These are phyloP conservation scores for Labeo calbasu DNA, from an alignment of 2,797 vertebrate genomes.

Conservation along the genomic window DNA sequence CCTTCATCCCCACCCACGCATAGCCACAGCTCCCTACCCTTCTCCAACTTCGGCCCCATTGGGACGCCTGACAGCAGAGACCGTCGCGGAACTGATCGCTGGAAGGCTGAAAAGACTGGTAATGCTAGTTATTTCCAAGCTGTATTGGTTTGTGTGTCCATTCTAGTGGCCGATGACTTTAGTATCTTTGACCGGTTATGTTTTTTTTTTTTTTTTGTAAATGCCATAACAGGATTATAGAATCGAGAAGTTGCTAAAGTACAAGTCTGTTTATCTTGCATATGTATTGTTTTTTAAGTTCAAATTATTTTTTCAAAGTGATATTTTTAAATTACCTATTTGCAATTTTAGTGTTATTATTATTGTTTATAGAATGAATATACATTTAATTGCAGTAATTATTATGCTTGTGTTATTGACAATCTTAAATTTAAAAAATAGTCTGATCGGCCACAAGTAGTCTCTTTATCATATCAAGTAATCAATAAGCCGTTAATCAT, in stretches of 20 bases:
- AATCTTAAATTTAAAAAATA: not conserved
- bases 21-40: constrained; percentile 89
- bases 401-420: not conserved
- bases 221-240: no score
- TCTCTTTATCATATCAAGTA: not conserved
- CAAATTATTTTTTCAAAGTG: constrained; percentile 16
- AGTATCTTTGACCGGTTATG: not conserved
- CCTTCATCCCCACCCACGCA: constrained; percentile 97
- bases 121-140: constrained; percentile 72
- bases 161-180: not conserved
- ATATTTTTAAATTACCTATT: not conserved
- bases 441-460: not conserved
- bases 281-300: no score
- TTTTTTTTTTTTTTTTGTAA: not conserved
- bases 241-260: no score
- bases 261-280: no score
- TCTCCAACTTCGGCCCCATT: constrained; percentile 96
- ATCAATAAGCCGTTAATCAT: not conserved
- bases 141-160: not conserved
- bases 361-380: not conserved
- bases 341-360: not conserved
- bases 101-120: constrained; percentile 96
- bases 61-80: constrained; percentile 94
- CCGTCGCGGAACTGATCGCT: constrained; percentile 87
- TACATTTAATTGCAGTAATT: not conserved